Conservation (phyloP, 1,140 invertebrate species). For the Coelopa frigida region DNA sequence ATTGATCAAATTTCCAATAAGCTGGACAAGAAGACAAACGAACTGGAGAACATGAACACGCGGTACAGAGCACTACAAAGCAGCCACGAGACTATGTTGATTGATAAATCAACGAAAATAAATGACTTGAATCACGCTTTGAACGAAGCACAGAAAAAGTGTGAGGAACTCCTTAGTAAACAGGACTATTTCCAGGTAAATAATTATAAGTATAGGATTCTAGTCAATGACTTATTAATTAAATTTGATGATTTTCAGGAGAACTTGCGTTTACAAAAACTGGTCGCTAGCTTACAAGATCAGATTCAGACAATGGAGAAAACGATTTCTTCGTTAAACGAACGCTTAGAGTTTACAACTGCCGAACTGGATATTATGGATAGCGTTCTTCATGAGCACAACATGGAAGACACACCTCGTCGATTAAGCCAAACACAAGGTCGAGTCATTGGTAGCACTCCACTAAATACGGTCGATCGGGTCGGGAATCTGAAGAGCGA, state of each 20-base stretch:
- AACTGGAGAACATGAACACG: slow-evolving; percentile 47
- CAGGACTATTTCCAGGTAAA: slow-evolving; percentile 22
- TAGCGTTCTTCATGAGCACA: slow-evolving; percentile 33
- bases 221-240: neutral
- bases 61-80: slow-evolving; percentile 49
- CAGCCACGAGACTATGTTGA: slow-evolving; percentile 48
- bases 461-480: slow-evolving; percentile 25
- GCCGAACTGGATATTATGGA: slow-evolving; percentile 39
- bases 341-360: slow-evolving; percentile 27
- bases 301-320: slow-evolving; percentile 31
- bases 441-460: slow-evolving; percentile 30
- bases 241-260: neutral
- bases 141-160: slow-evolving; percentile 46
- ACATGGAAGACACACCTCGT: slow-evolving; percentile 23
- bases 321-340: slow-evolving; percentile 26
- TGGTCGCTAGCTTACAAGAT: slow-evolving; percentile 24
- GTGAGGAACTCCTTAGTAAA: slow-evolving; percentile 19
- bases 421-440: slow-evolving; percentile 20
- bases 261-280: slow-evolving; percentile 21
- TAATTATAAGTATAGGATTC: neutral
- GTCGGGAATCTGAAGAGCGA: slow-evolving; percentile 36
- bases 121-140: slow-evolving; percentile 48
- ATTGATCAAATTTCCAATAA: slow-evolving; percentile 25
- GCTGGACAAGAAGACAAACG: slow-evolving; percentile 46
- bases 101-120: slow-evolving; percentile 50